Percentiles rank a stretch among this genome's conserved stretches.
Evolutionary conservation across 2,113 vertebrate species (phyloP).

Genomic region (Dunckerocampus dactyliophorus): DNA sequence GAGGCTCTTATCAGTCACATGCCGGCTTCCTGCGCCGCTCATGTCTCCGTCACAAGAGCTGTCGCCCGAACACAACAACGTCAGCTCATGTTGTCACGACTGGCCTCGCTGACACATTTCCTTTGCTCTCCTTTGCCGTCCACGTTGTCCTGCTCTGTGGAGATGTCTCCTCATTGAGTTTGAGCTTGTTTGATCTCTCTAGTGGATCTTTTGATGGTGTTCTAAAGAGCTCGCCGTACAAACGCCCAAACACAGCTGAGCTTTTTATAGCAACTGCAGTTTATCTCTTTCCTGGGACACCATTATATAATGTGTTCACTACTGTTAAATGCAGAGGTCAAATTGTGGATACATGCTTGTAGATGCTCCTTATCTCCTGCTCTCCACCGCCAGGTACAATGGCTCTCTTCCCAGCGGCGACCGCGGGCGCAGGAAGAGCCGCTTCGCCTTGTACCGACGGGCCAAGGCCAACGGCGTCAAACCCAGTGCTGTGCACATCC

Average conservation of each 20-base stretch:
- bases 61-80: background rate
- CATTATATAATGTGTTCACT: background rate
- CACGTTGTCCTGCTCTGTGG: background rate
- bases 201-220: slow-evolving; percentile 2
- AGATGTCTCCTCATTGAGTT: background rate
- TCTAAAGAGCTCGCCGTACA: background rate
- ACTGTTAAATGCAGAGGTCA: no score
- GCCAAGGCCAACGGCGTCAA: slow-evolving; percentile 93
- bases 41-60: background rate
- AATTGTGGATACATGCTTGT: no score
- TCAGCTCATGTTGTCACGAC: background rate
- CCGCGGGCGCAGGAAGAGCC: slow-evolving; percentile 93
- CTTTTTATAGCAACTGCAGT: slow-evolving; percentile 4
- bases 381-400: slow-evolving; percentile 84
- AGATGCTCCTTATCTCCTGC: background rate
- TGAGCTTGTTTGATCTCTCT: background rate
- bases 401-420: slow-evolving; percentile 94
- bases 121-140: background rate
- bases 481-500: slow-evolving; percentile 92
- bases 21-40: background rate
- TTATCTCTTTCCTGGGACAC: background rate
- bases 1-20: background rate
- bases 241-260: background rate
- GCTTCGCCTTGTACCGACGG: slow-evolving; percentile 89
- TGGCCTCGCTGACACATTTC: background rate